A percentile compares a stretch with the other conserved stretches of the same genome.
Conservation (phyloP, 1,140 invertebrate species). For the Scylla paramamosain region DNA sequence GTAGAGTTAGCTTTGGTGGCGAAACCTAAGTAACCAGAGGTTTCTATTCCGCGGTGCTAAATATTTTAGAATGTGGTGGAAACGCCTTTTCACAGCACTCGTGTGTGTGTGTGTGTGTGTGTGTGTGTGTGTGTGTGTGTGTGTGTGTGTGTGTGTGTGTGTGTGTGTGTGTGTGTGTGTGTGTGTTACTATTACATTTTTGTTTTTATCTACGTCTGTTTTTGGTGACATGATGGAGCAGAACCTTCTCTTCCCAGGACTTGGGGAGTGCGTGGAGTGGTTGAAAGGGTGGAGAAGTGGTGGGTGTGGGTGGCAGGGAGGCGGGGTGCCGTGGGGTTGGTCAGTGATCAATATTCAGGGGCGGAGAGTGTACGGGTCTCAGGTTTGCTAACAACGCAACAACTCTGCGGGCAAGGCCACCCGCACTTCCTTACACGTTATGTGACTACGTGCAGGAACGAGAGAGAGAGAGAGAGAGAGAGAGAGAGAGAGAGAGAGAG, state of each 20-base stretch:
- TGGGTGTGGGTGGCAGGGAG: neutral
- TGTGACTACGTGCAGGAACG: no score
- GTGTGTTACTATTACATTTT: no score
- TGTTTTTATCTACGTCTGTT: no score
- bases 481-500: no score
- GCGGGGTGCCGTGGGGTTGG: neutral
- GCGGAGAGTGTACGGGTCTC: neutral
- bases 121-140: neutral
- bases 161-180: no score
- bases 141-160: no score
- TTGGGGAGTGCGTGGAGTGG: neutral
- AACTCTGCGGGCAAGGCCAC: neutral
- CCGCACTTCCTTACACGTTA: neutral
- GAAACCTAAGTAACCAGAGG: no score
- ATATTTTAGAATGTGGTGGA: neutral
- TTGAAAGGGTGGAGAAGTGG: neutral
- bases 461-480: no score
- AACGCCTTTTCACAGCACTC: neutral
- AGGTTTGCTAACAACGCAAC: neutral
- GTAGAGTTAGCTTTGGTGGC: no score
- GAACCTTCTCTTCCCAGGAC: neutral
- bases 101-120: neutral
- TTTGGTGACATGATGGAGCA: neutral
- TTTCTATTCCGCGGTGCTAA: neutral
- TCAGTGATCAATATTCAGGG: conserved; percentile 22